Conservation (phyloP, 2,797 vertebrate genomes). For the Toxotes lorentzi region DNA sequence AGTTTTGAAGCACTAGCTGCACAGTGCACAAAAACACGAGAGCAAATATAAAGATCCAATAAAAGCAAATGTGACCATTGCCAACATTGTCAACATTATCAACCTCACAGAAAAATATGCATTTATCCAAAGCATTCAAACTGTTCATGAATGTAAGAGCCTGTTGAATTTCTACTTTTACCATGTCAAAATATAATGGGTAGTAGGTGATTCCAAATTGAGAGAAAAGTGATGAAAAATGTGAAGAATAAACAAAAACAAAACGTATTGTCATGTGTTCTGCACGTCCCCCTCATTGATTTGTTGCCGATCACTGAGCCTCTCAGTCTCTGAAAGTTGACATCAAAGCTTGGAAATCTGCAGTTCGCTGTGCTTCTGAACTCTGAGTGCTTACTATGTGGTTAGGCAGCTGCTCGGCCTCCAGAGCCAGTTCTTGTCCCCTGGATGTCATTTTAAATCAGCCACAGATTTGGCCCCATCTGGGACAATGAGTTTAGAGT, state of each 20-base stretch:
- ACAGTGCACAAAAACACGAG: neutral
- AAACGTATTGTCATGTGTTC: neutral
- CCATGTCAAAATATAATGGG: neutral
- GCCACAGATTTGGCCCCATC: conserved; percentile 26
- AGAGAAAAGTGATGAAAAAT: neutral
- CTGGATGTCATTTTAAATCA: conserved; percentile 38
- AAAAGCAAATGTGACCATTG: neutral
- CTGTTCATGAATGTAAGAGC: neutral
- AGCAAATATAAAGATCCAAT: neutral
- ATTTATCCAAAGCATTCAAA: neutral
- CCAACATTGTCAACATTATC: too few relatives aligned
- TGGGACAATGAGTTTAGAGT: conserved; percentile 21
- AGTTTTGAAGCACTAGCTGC: neutral
- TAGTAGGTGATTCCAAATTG: neutral
- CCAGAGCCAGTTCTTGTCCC: conserved; percentile 18
- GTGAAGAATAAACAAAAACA: neutral
- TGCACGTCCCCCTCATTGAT: neutral
- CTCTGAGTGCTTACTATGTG: neutral
- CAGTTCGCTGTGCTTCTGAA: neutral
- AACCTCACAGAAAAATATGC: neutral
- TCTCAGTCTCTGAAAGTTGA: neutral
- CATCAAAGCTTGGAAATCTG: neutral
- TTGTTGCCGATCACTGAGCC: neutral
- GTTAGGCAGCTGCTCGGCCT: conserved; percentile 16
- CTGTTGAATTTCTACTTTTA: too few relatives aligned